phyloP scores from a whole-genome alignment of 1,140 invertebrate genomes.

The Drosophila teissieri region DNA sequence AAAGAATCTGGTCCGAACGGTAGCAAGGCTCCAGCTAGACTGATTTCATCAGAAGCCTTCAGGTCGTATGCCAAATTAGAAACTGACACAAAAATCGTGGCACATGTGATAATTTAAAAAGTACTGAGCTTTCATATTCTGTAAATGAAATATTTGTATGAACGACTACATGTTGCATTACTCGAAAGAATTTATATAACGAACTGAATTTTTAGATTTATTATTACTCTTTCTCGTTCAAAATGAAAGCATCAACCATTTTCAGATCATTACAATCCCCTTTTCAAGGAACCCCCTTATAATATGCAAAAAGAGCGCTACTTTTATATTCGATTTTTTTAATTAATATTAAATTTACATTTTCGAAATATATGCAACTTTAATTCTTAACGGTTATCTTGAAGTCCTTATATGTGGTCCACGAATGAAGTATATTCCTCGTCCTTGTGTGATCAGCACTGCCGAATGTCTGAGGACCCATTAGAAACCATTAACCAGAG shows the following conservation, averaged over 20 bases:
- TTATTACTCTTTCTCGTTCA: background rate
- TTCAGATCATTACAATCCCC: too few relatives aligned
- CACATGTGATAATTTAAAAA: background rate
- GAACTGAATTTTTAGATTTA: too few relatives aligned
- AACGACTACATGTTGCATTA: too few relatives aligned
- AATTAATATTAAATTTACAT: constrained; percentile 1
- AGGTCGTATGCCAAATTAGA: background rate
- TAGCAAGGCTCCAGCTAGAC: constrained; percentile 4
- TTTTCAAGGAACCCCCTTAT: too few relatives aligned
- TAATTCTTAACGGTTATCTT: constrained; percentile 19
- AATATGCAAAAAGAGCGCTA: too few relatives aligned
- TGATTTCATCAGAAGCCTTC: background rate
- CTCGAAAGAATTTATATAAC: too few relatives aligned
- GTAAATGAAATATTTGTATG: too few relatives aligned
- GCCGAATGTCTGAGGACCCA: constrained; percentile 48
- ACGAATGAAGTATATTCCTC: constrained; percentile 34
- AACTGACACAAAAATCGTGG: background rate
- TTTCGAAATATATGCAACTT: background rate
- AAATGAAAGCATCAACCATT: too few relatives aligned
- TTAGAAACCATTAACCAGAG: too few relatives aligned
- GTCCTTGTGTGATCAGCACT: constrained; percentile 49
- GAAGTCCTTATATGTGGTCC: constrained; percentile 24
- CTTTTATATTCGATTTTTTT: background rate
- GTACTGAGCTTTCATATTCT: too few relatives aligned
- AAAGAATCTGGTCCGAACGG: constrained; percentile 1